These are phyloP conservation scores for Hypanus sabinus DNA, from an alignment of 2,113 vertebrate genomes.

Conservation along the genomic window DNA sequence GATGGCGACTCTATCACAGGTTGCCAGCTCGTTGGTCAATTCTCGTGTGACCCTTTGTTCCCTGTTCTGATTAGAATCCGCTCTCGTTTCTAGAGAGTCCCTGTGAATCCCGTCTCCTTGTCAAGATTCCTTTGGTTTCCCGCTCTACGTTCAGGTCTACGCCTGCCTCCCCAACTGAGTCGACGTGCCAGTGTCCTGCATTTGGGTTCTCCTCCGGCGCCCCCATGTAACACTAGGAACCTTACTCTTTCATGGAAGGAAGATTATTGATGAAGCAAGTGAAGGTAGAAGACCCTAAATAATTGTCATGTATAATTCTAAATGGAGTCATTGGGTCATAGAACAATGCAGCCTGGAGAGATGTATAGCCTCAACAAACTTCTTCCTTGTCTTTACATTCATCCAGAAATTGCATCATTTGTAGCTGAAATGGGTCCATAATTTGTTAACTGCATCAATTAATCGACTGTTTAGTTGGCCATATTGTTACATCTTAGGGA, in stretches of 20 bases:
- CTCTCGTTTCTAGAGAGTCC: too few relatives aligned
- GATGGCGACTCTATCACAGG: too few relatives aligned
- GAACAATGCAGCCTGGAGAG: not conserved
- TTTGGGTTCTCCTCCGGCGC: too few relatives aligned
- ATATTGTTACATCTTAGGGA: not conserved
- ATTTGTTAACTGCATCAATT: constrained; percentile 13
- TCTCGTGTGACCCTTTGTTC: too few relatives aligned
- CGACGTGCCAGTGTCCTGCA: too few relatives aligned
- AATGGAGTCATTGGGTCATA: too few relatives aligned
- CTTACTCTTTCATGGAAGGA: not conserved
- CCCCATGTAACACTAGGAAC: not conserved
- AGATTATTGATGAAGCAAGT: not conserved
- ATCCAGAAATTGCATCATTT: not conserved
- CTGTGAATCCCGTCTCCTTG: too few relatives aligned
- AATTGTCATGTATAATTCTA: not conserved
- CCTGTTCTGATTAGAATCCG: too few relatives aligned
- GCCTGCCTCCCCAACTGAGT: too few relatives aligned
- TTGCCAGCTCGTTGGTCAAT: too few relatives aligned
- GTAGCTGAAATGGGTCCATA: not conserved
- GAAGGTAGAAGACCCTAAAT: not conserved
- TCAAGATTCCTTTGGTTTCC: too few relatives aligned
- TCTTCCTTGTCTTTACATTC: not conserved
- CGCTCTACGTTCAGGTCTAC: too few relatives aligned
- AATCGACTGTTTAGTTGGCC: not conserved
- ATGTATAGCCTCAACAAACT: not conserved